These are phyloP conservation scores for Leptinotarsa texana DNA, from an alignment of 1,140 invertebrate species.

Conservation along the genomic window DNA sequence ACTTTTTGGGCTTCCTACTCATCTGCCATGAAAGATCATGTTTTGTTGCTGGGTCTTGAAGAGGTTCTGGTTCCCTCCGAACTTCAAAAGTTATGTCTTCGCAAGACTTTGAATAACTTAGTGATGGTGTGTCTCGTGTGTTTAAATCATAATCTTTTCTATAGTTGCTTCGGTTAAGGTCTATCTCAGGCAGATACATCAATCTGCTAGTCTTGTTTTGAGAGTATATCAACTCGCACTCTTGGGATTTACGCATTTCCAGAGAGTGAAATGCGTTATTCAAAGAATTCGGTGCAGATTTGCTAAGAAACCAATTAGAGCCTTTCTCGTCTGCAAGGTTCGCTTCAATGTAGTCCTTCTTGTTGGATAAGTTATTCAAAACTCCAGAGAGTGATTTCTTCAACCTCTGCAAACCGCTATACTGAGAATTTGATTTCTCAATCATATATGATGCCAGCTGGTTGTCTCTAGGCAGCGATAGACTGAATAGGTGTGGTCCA, in stretches of 20 bases:
- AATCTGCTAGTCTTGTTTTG: conserved; percentile 65
- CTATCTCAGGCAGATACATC: conserved; percentile 78
- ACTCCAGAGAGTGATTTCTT: conserved; percentile 71
- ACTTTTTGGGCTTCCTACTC: conserved; percentile 63
- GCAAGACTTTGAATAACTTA: conserved; percentile 54
- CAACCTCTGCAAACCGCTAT: conserved; percentile 70
- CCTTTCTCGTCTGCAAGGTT: conserved; percentile 57
- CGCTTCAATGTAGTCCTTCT: conserved; percentile 38
- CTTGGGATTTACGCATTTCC: conserved; percentile 42
- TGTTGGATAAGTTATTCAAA: conserved; percentile 55
- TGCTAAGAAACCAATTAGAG: conserved; percentile 74
- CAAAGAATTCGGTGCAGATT: conserved; percentile 77
- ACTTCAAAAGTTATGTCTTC: conserved; percentile 53
- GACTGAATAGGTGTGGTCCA: conserved; percentile 70
- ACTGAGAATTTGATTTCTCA: conserved; percentile 55
- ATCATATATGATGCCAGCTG: conserved; percentile 54
- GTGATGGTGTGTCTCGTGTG: conserved; percentile 21
- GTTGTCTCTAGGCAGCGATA: conserved; percentile 70
- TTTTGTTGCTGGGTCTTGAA: conserved; percentile 47
- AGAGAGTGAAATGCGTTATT: conserved; percentile 62
- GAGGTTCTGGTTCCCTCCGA: conserved; percentile 22
- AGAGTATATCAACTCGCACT: conserved; percentile 29
- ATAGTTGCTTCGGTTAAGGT: conserved; percentile 38
- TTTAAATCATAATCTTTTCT: conserved; percentile 24
- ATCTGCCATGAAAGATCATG: conserved; percentile 35